Evolutionary conservation across 2,113 vertebrate species (phyloP).

Genomic region (Hippolais icterina): DNA sequence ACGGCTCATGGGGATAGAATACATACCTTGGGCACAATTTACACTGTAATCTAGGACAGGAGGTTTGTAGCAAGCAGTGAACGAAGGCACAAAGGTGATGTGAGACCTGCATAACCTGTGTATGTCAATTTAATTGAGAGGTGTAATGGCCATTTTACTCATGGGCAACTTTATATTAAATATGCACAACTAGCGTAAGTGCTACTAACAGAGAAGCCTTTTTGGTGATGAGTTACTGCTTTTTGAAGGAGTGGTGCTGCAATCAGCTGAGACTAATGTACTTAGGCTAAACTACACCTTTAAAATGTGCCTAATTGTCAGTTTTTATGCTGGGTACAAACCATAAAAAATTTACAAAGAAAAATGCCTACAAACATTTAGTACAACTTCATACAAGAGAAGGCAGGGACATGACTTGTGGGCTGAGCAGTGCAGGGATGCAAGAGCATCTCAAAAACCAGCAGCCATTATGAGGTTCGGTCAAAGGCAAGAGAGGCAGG

Average conservation of each 20-base stretch:
- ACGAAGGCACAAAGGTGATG: background rate
- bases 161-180: conserved; percentile 59
- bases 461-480: background rate
- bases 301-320: background rate
- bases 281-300: background rate
- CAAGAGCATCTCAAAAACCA: background rate
- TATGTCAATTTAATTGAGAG: conserved; percentile 61
- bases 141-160: conserved; percentile 62
- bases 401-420: background rate
- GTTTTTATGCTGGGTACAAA: background rate
- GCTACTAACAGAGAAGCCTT: conserved; percentile 52
- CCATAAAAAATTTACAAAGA: background rate
- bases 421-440: background rate
- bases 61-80: conserved; percentile 14
- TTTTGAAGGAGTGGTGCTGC: conserved; percentile 18
- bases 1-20: too few species aligned
- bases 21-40: too few species aligned
- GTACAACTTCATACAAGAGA: background rate
- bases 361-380: background rate
- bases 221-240: conserved; percentile 37
- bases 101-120: conserved; percentile 30
- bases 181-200: conserved; percentile 52
- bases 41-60: too few species aligned
- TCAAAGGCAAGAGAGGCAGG: background rate
- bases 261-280: background rate